Conservation (phyloP, 2,113 vertebrate genomes). For the Pseudois nayaur region DNA sequence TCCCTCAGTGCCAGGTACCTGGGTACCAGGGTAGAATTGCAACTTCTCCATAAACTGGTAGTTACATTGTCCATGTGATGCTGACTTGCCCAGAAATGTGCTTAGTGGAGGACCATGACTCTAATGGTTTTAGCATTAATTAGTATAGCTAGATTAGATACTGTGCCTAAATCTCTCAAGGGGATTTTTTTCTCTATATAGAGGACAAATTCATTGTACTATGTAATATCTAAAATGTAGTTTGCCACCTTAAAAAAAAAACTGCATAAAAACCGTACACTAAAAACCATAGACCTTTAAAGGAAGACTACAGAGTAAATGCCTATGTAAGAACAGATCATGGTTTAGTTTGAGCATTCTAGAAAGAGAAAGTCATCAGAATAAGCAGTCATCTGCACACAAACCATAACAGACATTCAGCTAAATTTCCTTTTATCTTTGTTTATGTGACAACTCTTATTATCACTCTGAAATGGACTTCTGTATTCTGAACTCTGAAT, state of each 20-base stretch:
- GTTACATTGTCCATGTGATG: background rate
- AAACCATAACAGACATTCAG: conserved; percentile 5
- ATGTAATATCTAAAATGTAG: conserved; percentile 5
- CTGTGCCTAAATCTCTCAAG: background rate
- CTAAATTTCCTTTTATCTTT: conserved; percentile 37
- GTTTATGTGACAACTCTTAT: conserved; percentile 40
- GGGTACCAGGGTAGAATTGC: background rate
- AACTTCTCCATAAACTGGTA: background rate
- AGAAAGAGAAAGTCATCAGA: conserved; percentile 35
- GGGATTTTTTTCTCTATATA: background rate
- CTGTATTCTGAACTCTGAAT: conserved; percentile 28
- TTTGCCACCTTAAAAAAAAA: background rate
- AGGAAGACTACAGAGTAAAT: background rate
- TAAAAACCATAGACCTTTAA: background rate
- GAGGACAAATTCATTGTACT: background rate
- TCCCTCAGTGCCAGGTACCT: background rate
- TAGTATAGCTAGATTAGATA: background rate
- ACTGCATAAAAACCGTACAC: background rate
- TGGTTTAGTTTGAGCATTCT: background rate
- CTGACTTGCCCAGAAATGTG: background rate
- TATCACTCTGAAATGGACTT: conserved; percentile 1
- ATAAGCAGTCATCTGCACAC: background rate
- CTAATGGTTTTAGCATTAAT: conserved; percentile 14
- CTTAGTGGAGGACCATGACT: background rate
- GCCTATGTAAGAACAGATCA: background rate